These are phyloP conservation scores for Solea senegalensis DNA, from an alignment of 2,113 vertebrate species.

Conservation along the genomic window DNA sequence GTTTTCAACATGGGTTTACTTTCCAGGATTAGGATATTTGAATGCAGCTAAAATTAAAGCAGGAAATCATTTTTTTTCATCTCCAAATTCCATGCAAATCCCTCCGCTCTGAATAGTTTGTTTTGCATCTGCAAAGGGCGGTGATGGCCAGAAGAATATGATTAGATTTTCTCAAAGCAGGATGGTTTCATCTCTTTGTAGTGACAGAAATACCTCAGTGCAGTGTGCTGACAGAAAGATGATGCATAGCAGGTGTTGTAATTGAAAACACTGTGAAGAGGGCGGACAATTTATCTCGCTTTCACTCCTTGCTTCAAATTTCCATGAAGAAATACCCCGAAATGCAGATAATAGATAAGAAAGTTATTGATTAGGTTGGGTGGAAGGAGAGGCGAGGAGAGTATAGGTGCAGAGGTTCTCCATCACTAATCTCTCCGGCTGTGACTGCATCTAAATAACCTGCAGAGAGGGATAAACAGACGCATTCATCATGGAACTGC, in stretches of 20 bases:
- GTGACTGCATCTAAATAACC: conserved; percentile 81
- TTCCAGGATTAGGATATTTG: conserved; percentile 53
- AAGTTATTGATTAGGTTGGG: conserved; percentile 70
- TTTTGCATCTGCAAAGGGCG: conserved; percentile 36
- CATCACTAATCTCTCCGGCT: conserved; percentile 76
- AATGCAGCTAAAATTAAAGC: conserved; percentile 50
- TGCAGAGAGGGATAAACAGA: conserved; percentile 79
- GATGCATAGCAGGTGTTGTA: conserved; percentile 69
- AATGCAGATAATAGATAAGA: conserved; percentile 73
- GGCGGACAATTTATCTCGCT: conserved; percentile 65
- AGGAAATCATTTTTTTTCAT: conserved; percentile 45
- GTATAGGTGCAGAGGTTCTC: conserved; percentile 70
- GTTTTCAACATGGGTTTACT: conserved; percentile 44
- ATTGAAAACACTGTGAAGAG: conserved; percentile 70
- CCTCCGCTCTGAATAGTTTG: conserved; percentile 30
- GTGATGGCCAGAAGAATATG: conserved; percentile 28
- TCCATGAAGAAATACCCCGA: conserved; percentile 61
- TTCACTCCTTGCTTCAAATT: conserved; percentile 51
- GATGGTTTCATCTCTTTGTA: conserved; percentile 48
- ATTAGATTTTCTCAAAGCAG: conserved; percentile 47
- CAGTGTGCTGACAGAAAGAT: conserved; percentile 61
- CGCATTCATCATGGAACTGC: conserved; percentile 74
- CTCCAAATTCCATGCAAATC: conserved; percentile 47
- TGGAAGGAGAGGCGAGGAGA: conserved; percentile 60
- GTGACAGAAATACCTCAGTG: conserved; percentile 54